Evolutionary conservation across 2,113 vertebrate species (phyloP), one percentile per base, ranked within the genome.

Genomic region (Malaclemys terrapin): DNA sequence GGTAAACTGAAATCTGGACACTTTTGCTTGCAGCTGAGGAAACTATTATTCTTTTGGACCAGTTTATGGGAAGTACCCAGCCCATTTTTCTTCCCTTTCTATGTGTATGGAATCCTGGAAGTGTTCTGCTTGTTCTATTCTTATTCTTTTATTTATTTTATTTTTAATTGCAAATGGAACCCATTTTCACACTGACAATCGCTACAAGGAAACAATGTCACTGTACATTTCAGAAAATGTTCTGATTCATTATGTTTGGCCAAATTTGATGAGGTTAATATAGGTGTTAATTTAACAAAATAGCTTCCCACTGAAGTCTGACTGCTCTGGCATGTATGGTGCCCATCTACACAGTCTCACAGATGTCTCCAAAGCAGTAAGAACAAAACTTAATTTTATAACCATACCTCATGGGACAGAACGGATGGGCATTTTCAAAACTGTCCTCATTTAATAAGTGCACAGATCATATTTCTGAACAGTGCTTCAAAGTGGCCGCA

Each of bases 121-220:
- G 53, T 20, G 53, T 54, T 54, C 53, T 54, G 53, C 53, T 54
- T 54, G 20, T 54, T 54, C 53, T 22, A 22, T 54, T 22, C 53
- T 22, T 22, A 8, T 54, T 85, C 53, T 88, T 80, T 24, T 53
- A 84, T 84, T 45, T 85, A 89, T 49, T 49, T 24, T 62, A 2
- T 20, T 59, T 94, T 93, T 53, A 91, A 89, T 80, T 92, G 80
- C 84, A 94, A 93, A 95, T 89, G 52, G 49, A 85, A 69, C 57
- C 57, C 0, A 2, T 35, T 84, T 29, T 89, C 82, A 79, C 83
- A 35, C 69, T 52, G 86, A 83, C 24, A 42, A 82, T 94, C 69
- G 25, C 62, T 76, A n/a, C 80, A 95, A 16, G 79, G 84, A 94
- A 57, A 92, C 86, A 47, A 17, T 49, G 89, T 93, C 80, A 79